Percentiles rank a stretch among this genome's conserved stretches.
phyloP scores from a whole-genome alignment of 2,888 invertebrate species.

The Amaurobius ferox region DNA sequence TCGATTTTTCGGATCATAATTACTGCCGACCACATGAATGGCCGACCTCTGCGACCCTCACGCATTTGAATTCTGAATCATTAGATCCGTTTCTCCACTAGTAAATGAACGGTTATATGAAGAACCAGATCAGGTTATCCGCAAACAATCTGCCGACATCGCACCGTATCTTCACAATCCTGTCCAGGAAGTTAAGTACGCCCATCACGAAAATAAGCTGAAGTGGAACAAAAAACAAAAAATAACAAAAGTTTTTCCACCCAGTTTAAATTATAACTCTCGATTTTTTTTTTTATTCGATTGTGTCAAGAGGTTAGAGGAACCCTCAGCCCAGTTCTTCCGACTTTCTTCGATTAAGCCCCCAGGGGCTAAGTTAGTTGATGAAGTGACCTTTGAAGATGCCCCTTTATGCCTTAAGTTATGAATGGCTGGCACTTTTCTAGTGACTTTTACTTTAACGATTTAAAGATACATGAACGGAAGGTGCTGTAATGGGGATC shows the following conservation, averaged over 20 bases:
- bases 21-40: no score
- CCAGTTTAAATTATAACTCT: not conserved
- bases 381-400: no score
- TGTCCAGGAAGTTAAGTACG: not conserved
- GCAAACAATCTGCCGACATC: not conserved
- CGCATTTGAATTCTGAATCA: not conserved
- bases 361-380: no score
- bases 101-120: not conserved
- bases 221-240: not conserved
- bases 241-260: not conserved
- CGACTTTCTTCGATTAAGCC: no score
- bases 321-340: no score
- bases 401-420: no score
- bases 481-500: no score
- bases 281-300: not conserved
- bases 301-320: not conserved
- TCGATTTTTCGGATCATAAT: no score
- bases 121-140: not conserved
- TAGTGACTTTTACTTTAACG: no score
- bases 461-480: no score
- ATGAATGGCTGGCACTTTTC: no score
- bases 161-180: not conserved
- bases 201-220: not conserved
- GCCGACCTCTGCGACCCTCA: not conserved
- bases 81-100: not conserved